Percentiles rank a stretch among this genome's conserved stretches.
phyloP scores from a whole-genome alignment of 30 jellyfish, hydroid and myxozoan genomes.

The Aurelia sp. region DNA sequence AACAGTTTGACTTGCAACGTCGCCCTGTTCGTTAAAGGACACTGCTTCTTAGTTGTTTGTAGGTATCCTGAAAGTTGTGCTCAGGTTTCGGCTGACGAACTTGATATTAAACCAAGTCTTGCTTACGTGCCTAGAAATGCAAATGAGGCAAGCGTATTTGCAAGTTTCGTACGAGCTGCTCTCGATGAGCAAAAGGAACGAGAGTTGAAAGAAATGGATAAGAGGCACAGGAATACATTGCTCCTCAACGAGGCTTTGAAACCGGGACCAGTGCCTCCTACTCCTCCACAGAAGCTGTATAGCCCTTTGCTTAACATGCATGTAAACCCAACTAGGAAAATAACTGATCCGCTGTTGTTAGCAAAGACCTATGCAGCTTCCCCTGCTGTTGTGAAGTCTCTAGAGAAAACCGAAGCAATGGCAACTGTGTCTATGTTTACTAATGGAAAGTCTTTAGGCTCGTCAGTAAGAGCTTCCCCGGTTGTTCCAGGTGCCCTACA shows the following conservation, averaged over 20 bases:
- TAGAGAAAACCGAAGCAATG: too few relatives aligned
- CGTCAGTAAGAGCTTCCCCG: too few relatives aligned
- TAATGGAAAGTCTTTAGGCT: too few relatives aligned
- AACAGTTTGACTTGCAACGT: slow-evolving; percentile 56
- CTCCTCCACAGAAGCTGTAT: not conserved
- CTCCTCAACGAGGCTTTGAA: slow-evolving; percentile 17
- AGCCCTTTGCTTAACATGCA: too few relatives aligned
- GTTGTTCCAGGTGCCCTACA: too few relatives aligned
- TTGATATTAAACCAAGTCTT: slow-evolving; percentile 49
- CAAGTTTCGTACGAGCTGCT: slow-evolving; percentile 57
- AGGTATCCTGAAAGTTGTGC: slow-evolving; percentile 54
- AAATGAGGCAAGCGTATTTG: slow-evolving; percentile 46
- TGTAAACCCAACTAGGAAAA: too few relatives aligned
- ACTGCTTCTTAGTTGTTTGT: slow-evolving; percentile 71
- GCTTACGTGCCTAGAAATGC: slow-evolving; percentile 68
- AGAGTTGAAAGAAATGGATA: slow-evolving; percentile 25
- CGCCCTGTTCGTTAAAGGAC: slow-evolving; percentile 63
- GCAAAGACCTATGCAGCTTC: too few relatives aligned
- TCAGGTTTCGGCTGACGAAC: slow-evolving; percentile 52
- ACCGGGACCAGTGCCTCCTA: slow-evolving; percentile 11
- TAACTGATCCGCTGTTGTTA: too few relatives aligned
- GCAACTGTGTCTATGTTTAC: too few relatives aligned
- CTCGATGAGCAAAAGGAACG: slow-evolving; percentile 20
- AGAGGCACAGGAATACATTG: slow-evolving; percentile 15
- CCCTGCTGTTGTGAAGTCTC: too few relatives aligned